A percentile compares a stretch with the other conserved stretches of the same genome.
Conservation (phyloP, 2,797 vertebrate species). For the Tadarida brasiliensis region DNA sequence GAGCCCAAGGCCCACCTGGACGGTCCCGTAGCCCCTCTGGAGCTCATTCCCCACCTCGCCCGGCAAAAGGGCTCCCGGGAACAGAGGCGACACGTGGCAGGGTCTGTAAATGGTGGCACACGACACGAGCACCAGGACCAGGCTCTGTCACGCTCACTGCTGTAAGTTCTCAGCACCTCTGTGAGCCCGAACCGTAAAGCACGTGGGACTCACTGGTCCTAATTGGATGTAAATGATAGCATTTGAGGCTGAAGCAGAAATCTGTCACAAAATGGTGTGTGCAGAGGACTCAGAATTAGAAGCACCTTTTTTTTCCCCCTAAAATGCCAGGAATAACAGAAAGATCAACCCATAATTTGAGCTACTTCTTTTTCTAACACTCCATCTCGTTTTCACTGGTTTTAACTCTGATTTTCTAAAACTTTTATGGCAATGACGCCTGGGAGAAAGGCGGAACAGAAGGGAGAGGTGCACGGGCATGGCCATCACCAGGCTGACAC, state of each 20-base stretch:
- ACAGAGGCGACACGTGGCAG: accelerated
- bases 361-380: neutral
- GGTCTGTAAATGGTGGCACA: accelerated
- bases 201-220: accelerated
- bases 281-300: neutral
- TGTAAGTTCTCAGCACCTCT: neutral
- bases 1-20: neutral
- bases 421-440: neutral
- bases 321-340: conserved; percentile 14
- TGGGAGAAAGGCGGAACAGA: neutral
- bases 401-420: neutral
- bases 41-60: neutral
- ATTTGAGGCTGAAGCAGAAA: neutral
- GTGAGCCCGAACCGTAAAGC: neutral
- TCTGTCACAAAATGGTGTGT: neutral
- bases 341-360: neutral
- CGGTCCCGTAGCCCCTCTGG: accelerated
- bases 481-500: no score
- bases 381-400: neutral
- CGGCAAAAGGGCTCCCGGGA: neutral
- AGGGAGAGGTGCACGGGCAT: neutral
- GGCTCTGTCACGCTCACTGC: accelerated
- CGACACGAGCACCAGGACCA: accelerated
- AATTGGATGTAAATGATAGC: neutral
- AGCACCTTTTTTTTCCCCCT: neutral